Conservation (phyloP, 30 jellyfish, hydroid and myxozoan species). For the Pelagia noctiluca region DNA sequence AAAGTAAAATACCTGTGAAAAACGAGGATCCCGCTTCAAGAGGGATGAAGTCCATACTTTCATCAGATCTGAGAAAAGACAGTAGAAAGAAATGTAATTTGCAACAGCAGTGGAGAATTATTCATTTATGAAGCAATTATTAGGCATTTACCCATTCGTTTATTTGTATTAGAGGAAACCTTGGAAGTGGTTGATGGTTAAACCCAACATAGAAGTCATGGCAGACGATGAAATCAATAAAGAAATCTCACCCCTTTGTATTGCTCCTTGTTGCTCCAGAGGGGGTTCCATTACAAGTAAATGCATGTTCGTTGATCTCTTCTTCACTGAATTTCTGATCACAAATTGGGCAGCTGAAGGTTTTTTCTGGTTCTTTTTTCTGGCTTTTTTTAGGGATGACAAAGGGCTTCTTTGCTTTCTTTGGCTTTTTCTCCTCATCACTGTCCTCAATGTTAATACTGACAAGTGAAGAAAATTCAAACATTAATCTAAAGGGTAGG, state of each 20-base stretch:
- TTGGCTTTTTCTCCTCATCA: not conserved
- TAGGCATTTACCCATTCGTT: too few relatives aligned
- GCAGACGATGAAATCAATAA: too few relatives aligned
- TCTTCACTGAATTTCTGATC: slow-evolving; percentile 23
- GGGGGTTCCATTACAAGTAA: slow-evolving; percentile 59
- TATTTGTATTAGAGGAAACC: too few relatives aligned
- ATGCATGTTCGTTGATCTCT: slow-evolving; percentile 65
- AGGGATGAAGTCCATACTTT: slow-evolving; percentile 6
- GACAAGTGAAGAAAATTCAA: not conserved
- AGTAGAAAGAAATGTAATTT: not conserved
- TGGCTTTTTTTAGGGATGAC: slow-evolving; percentile 33
- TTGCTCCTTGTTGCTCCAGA: slow-evolving; percentile 25
- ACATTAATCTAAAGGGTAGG: not conserved
- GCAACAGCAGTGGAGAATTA: not conserved
- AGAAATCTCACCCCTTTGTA: not conserved
- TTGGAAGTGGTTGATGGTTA: too few relatives aligned
- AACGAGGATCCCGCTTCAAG: not conserved
- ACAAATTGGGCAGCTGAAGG: slow-evolving; percentile 52
- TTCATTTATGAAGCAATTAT: too few relatives aligned
- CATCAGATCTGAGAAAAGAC: not conserved
- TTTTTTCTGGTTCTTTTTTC: slow-evolving; percentile 19
- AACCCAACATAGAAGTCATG: too few relatives aligned
- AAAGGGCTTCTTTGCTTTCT: not conserved
- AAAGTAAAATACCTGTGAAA: not conserved
- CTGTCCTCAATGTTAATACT: not conserved